Evolutionary conservation across 2,113 vertebrate species (phyloP).

Genomic region (Lophura nycthemera): DNA sequence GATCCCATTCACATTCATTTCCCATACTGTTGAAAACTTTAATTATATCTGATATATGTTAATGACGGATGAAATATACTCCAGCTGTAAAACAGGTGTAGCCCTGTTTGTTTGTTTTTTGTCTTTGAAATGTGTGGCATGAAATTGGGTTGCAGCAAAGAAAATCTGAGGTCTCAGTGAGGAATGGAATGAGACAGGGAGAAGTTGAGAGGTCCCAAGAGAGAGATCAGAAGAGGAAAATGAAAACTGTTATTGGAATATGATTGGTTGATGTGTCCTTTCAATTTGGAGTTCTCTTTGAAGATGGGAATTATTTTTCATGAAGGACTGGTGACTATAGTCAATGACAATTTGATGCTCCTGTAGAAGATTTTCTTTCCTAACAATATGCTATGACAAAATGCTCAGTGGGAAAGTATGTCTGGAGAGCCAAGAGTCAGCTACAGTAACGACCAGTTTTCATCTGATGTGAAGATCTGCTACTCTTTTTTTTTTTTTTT

Average conservation of each 20-base stretch:
- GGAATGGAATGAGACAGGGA: not conserved
- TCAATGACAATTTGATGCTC: not conserved
- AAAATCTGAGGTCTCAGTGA: not conserved
- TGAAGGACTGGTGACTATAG: not conserved
- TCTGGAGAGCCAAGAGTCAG: not conserved
- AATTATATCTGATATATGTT: conserved; percentile 22
- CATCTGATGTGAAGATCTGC: not conserved
- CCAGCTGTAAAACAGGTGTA: conserved; percentile 23
- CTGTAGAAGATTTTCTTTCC: not conserved
- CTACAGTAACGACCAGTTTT: not conserved
- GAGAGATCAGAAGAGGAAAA: not conserved
- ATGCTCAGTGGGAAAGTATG: not conserved
- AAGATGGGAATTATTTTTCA: not conserved
- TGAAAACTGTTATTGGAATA: not conserved
- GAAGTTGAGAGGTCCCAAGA: not conserved
- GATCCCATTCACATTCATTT: conserved; percentile 17
- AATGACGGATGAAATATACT: conserved; percentile 3
- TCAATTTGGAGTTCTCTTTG: not conserved
- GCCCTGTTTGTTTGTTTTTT: not conserved
- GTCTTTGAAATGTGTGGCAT: not conserved
- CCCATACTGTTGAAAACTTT: not conserved
- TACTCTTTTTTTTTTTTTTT: not conserved
- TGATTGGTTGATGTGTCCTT: not conserved
- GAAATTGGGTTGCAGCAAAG: not conserved
- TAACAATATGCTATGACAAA: not conserved